These are phyloP conservation scores for Cheilosia soror DNA, from an alignment of 2,888 invertebrate species.

Conservation along the genomic window DNA sequence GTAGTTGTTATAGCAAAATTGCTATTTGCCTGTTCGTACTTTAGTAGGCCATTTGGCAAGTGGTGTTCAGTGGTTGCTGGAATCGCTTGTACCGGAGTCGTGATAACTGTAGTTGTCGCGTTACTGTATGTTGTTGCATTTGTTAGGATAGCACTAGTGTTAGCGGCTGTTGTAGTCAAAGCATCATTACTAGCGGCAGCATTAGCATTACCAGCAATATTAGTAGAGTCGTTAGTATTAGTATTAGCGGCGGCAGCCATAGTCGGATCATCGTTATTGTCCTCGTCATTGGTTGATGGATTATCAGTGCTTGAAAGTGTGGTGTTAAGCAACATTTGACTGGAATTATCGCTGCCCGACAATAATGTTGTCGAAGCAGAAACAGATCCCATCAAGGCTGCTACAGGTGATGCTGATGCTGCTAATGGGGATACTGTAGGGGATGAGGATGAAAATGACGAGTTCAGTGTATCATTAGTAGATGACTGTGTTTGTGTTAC, in stretches of 20 bases:
- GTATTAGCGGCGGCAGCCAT: conserved; percentile 71
- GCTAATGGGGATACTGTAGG: conserved; percentile 54
- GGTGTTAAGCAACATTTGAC: conserved; percentile 30
- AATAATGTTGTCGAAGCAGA: conserved; percentile 67
- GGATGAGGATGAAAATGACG: conserved; percentile 66
- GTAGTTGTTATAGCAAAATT: conserved; percentile 53
- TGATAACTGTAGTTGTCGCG: conserved; percentile 29
- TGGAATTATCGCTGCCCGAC: conserved; percentile 77
- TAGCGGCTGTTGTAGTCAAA: conserved; percentile 69
- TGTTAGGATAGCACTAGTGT: conserved; percentile 72
- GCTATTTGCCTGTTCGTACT: conserved; percentile 59
- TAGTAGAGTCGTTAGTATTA: conserved; percentile 56
- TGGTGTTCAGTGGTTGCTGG: conserved; percentile 37
- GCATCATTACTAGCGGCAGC: conserved; percentile 51
- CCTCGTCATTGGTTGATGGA: conserved; percentile 11
- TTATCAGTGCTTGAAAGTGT: conserved; percentile 36
- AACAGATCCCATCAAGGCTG: conserved; percentile 36
- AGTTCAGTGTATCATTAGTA: conserved; percentile 62
- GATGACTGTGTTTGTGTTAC: conserved; percentile 68
- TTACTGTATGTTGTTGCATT: conserved; percentile 38
- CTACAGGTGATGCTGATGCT: conserved; percentile 64
- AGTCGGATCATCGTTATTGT: conserved; percentile 67
- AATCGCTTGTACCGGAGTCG: conserved; percentile 29
- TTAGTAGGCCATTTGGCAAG: conserved; percentile 48
- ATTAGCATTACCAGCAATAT: conserved; percentile 75